Conservation (phyloP, 2,888 invertebrate genomes). For the Spialia ferax region DNA sequence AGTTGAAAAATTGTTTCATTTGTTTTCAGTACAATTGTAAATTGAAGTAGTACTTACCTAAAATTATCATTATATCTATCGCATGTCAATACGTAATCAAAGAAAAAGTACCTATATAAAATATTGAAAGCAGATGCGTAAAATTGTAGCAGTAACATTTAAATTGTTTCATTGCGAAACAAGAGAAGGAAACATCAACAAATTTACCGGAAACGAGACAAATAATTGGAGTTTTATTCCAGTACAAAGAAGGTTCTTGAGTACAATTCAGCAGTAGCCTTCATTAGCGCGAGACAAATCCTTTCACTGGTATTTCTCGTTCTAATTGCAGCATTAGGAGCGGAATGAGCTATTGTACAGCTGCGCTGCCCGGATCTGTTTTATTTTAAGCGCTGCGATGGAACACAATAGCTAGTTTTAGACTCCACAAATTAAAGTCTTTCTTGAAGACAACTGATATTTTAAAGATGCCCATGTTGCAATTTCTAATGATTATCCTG, state of each 20-base stretch:
- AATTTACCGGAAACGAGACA: slow-evolving; percentile 22
- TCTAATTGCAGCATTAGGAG: slow-evolving; percentile 79
- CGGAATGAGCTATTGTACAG: slow-evolving; percentile 73
- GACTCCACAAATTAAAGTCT: slow-evolving; percentile 7
- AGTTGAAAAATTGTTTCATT: no score
- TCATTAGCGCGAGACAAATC: slow-evolving; percentile 79
- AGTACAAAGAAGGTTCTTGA: slow-evolving; percentile 40
- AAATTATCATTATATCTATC: no score
- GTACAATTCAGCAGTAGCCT: slow-evolving; percentile 66
- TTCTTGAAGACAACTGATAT: slow-evolving; percentile 4
- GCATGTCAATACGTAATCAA: no score
- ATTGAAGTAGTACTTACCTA: no score
- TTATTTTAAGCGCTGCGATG: slow-evolving; percentile 15
- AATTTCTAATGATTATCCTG: no score
- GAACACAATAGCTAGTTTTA: slow-evolving; percentile 16
- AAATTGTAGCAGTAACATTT: neutral
- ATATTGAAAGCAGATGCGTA: no score
- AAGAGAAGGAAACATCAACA: slow-evolving; percentile 19
- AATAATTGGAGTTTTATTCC: slow-evolving; percentile 36
- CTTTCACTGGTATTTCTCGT: slow-evolving; percentile 69
- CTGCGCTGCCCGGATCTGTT: slow-evolving; percentile 51
- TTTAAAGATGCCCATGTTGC: neutral
- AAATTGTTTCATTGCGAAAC: slow-evolving; percentile 8
- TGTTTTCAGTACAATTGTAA: no score
- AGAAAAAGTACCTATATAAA: no score